Base-by-base conservation (phyloP, 2,888 invertebrate species). In the Polydrusus pterygomalis region DNA sequence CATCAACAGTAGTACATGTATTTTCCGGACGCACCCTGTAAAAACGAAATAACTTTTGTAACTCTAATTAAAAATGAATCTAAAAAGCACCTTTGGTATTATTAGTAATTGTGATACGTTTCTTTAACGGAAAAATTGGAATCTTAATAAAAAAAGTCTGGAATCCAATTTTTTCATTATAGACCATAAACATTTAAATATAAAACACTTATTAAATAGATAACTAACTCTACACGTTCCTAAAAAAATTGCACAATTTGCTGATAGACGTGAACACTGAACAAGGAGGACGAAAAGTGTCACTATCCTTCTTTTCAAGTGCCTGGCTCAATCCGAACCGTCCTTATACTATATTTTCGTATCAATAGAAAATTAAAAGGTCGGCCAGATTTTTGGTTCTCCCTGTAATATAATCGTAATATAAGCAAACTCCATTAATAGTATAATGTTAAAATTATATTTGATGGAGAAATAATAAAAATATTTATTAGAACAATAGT, bases 11-110 rank as follows among this genome's bases (percentile, higher is more conserved):
- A 3, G 25, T 25, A 25, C 25, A 5, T 25, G 25, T 3, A 25
- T 25, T n/a, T 25, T 25, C 25, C 25, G 25, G 5, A 25, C 25
- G n/a, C n/a, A n/a, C 25, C 1, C 25, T 25, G 25, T 25, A 25
- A 3, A 25, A 25, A 47, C 5, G 7, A 9, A 17, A 47, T 15
- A 17, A 1, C 3, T 43, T 43, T 54, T 25, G 1, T 43, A 69
- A 49, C n/a, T 47, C 40, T 45, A 43, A 63, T 6, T 40, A 51
- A 63, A 38, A 54, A 71, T 20, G 43, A 71, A 60, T 43, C 47
- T 51, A 68, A 74, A 11, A 74, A 75, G 75, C 75, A 75, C 75
- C 75, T 75, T 75, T 75, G 75, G 75, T 75, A 70, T 75, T 15
- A 18, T 69, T 15, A 69, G 40, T 34, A 15, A 18, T 30, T 2